Conservation (phyloP, 2,888 invertebrate species). For the Gortyna flavago region DNA sequence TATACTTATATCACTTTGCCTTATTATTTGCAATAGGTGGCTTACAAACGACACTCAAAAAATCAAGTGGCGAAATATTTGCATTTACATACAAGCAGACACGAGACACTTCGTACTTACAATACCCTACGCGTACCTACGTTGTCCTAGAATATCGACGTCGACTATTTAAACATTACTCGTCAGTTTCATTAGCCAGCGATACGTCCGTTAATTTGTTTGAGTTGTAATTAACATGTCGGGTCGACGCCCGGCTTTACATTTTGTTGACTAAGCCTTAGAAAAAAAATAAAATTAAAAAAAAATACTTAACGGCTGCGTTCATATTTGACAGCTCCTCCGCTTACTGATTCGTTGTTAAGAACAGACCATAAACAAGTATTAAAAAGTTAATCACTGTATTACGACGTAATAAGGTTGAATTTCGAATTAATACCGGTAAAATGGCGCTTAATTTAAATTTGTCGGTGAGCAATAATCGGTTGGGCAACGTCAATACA, state of each 20-base stretch:
- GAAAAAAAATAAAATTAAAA: slow-evolving; percentile 66
- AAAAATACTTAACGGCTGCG: slow-evolving; percentile 64
- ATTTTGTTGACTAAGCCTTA: slow-evolving; percentile 75
- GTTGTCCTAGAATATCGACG: slow-evolving; percentile 40
- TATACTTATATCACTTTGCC: slow-evolving; percentile 1
- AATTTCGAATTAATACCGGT: slow-evolving; percentile 53
- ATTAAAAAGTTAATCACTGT: slow-evolving; percentile 59
- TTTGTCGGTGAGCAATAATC: slow-evolving; percentile 72
- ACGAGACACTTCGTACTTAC: slow-evolving; percentile 29
- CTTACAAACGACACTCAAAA: slow-evolving; percentile 55
- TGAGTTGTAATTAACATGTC: slow-evolving; percentile 88
- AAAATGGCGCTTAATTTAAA: slow-evolving; percentile 61
- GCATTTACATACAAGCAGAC: slow-evolving; percentile 31
- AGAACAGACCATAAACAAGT: slow-evolving; percentile 63
- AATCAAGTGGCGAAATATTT: slow-evolving; percentile 52
- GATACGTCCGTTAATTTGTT: slow-evolving; percentile 87
- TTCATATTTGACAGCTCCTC: slow-evolving; percentile 72
- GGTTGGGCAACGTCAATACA: slow-evolving; percentile 71
- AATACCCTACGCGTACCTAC: slow-evolving; percentile 37
- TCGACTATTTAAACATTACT: slow-evolving; percentile 39
- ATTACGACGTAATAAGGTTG: slow-evolving; percentile 68
- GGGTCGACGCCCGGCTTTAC: slow-evolving; percentile 78
- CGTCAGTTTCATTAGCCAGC: slow-evolving; percentile 81
- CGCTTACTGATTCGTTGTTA: slow-evolving; percentile 69
- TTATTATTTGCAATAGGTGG: slow-evolving; percentile 45